These are phyloP conservation scores for Brachyhypopomus occidentalis DNA, from an alignment of 2,113 vertebrate genomes.

Conservation along the genomic window DNA sequence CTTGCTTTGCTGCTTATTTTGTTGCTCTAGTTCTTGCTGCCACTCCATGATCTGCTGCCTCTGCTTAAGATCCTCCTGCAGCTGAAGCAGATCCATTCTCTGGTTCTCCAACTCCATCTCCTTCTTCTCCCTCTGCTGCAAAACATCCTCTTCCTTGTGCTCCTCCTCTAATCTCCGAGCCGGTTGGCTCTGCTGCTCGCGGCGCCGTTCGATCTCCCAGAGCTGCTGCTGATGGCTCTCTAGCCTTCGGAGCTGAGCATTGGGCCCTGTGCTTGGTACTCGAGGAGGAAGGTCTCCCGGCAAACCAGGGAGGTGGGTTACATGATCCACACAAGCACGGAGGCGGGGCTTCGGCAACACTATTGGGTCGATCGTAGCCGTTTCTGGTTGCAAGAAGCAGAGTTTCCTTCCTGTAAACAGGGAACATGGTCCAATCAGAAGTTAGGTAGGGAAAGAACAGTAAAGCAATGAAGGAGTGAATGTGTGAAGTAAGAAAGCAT, in stretches of 20 bases:
- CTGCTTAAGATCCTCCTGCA: constrained; percentile 69
- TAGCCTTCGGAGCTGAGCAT: constrained; percentile 72
- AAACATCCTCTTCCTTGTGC: constrained; percentile 43
- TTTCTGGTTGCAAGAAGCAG: neutral
- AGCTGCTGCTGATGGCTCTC: constrained; percentile 75
- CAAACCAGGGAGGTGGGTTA: constrained; percentile 49
- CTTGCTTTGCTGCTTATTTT: constrained; percentile 48
- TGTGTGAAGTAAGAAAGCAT: neutral
- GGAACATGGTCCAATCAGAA: constrained; percentile 57
- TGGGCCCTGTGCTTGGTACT: constrained; percentile 55
- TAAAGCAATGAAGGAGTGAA: constrained; percentile 51
- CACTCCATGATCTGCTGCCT: constrained; percentile 71
- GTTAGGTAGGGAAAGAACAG: constrained; percentile 53
- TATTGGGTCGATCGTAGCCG: constrained; percentile 15
- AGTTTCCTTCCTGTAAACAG: constrained; percentile 51
- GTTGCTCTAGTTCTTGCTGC: constrained; percentile 66
- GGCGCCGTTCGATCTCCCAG: constrained; percentile 70
- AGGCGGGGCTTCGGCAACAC: constrained; percentile 54
- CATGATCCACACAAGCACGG: constrained; percentile 44
- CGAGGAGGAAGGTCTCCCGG: constrained; percentile 70
- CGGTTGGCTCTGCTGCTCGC: constrained; percentile 57
- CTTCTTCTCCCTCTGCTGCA: constrained; percentile 41
- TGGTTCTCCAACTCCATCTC: constrained; percentile 53
- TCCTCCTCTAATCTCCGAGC: constrained; percentile 60
- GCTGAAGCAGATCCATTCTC: constrained; percentile 59